Conservation (phyloP, 2,797 vertebrate species). For the Manis pentadactyla region DNA sequence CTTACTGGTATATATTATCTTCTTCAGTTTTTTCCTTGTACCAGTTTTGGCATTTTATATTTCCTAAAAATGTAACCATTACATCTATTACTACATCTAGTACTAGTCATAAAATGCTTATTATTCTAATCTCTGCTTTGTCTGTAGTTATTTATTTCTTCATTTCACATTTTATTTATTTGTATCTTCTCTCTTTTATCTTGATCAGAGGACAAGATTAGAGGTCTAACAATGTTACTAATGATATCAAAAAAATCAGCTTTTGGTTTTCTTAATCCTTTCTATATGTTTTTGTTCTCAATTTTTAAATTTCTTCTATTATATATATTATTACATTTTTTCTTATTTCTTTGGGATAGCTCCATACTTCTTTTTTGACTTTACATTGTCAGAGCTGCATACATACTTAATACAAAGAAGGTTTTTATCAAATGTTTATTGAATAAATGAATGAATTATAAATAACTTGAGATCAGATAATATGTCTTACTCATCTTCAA, state of each 20-base stretch:
- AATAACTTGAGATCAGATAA: not conserved
- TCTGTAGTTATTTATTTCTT: not conserved
- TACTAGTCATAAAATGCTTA: not conserved
- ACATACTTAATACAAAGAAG: not conserved
- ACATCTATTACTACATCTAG: not conserved
- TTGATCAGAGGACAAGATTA: not conserved
- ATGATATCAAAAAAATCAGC: not conserved
- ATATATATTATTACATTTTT: not conserved
- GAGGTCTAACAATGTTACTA: constrained; percentile 8
- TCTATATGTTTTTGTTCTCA: not conserved
- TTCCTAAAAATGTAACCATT: constrained; percentile 2
- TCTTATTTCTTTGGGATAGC: not conserved
- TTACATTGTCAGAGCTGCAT: not conserved
- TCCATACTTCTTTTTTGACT: not conserved
- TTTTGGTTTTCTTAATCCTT: constrained; percentile 20
- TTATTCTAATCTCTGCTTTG: constrained; percentile 21
- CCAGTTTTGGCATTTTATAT: constrained; percentile 9
- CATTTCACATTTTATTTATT: not conserved
- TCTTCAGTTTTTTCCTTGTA: constrained; percentile 33
- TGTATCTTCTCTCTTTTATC: not conserved
- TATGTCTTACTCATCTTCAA: not conserved
- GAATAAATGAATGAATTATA: constrained; percentile 19
- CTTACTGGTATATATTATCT: constrained; percentile 10
- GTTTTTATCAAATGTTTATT: constrained; percentile 25
- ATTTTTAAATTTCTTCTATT: not conserved